phyloP scores from a whole-genome alignment of 2,888 invertebrate genomes.

The Disparrhopalites patrizii region DNA sequence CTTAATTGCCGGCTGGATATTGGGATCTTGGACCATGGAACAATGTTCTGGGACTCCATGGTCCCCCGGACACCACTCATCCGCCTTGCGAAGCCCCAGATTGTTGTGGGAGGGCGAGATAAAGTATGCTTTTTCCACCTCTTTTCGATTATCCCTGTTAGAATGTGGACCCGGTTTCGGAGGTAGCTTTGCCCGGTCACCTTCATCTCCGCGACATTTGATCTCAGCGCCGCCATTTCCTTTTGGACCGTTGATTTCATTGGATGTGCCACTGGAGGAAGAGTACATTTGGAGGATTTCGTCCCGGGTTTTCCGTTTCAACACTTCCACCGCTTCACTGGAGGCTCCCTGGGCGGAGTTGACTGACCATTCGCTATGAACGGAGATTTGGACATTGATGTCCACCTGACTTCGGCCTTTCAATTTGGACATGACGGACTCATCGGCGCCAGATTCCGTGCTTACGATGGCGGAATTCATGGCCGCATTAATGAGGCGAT shows the following conservation, averaged over 20 bases:
- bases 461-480: not conserved
- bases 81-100: too few species aligned
- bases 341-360: not conserved
- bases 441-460: not conserved
- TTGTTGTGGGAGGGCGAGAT: too few species aligned
- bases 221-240: not conserved
- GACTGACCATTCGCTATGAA: conserved; percentile 16
- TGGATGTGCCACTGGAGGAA: not conserved
- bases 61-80: too few species aligned
- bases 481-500: not conserved
- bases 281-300: not conserved
- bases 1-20: too few species aligned
- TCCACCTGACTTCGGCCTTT: not conserved
- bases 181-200: too few species aligned
- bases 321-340: not conserved
- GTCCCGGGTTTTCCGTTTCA: not conserved
- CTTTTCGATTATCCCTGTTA: too few species aligned
- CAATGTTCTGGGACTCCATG: too few species aligned
- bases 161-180: too few species aligned
- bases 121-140: too few species aligned
- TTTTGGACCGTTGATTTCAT: not conserved
- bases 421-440: not conserved
- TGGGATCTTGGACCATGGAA: too few species aligned
- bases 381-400: conserved; percentile 21
- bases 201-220: not conserved